Evolutionary conservation across 1,140 invertebrate genomes (phyloP).

Genomic region (Arctopsyche grandis): DNA sequence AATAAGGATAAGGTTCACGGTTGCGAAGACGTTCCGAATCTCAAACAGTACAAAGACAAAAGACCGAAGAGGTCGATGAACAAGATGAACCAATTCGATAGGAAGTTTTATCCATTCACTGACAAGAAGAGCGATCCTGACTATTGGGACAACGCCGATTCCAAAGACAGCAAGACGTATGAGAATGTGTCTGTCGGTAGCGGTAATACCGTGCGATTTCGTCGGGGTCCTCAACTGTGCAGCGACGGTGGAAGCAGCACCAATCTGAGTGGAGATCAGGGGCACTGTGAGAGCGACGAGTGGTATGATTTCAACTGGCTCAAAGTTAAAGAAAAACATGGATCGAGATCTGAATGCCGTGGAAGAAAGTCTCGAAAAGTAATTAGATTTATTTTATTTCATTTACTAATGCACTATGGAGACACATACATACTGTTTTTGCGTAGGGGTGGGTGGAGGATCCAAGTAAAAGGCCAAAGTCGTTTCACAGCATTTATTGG

Average conservation of each 20-base stretch:
- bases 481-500: too few species aligned
- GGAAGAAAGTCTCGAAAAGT: constrained; percentile 59
- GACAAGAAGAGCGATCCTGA: background rate
- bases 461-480: too few species aligned
- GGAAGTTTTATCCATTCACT: background rate
- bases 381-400: too few species aligned
- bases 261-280: constrained; percentile 52
- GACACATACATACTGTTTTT: too few species aligned
- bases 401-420: too few species aligned
- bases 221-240: constrained; percentile 28
- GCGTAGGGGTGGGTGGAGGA: too few species aligned
- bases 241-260: constrained; percentile 60
- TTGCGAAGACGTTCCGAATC: background rate
- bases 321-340: constrained; percentile 57
- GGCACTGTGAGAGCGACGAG: constrained; percentile 47
- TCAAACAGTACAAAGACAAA: constrained; percentile 42
- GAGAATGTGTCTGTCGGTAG: constrained; percentile 45
- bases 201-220: constrained; percentile 44
- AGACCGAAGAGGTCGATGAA: background rate
- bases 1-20: constrained; percentile 59
- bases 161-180: background rate
- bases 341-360: constrained; percentile 50
- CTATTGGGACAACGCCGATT: constrained; percentile 8
- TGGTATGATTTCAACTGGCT: constrained; percentile 43
- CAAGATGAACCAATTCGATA: background rate